phyloP scores from a whole-genome alignment of 1,140 invertebrate species.

The Planococcus citri region DNA sequence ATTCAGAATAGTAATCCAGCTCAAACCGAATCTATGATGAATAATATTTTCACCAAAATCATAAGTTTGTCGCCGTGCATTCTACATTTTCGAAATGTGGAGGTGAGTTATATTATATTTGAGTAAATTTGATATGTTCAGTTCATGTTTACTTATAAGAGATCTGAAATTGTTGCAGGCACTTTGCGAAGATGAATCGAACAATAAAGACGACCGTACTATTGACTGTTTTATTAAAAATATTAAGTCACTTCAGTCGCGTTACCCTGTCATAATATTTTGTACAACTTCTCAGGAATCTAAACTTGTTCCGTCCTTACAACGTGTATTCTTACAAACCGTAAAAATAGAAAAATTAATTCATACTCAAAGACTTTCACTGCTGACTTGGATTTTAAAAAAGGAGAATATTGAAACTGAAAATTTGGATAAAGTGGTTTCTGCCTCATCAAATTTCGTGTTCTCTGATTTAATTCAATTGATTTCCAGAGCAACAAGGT shows the following conservation, averaged over 20 bases:
- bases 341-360: not conserved
- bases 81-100: slow-evolving; percentile 11
- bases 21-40: not conserved
- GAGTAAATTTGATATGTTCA: not conserved
- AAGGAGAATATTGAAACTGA: not conserved
- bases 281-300: not conserved
- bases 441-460: not conserved
- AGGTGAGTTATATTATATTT: not conserved
- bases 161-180: not conserved
- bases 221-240: not conserved
- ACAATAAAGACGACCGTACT: not conserved
- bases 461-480: slow-evolving; percentile 11
- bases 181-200: slow-evolving; percentile 4
- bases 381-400: not conserved
- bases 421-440: not conserved
- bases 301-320: not conserved
- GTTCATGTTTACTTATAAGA: too few relatives aligned
- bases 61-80: not conserved
- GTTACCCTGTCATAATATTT: not conserved
- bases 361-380: not conserved
- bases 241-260: not conserved
- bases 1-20: slow-evolving; percentile 8
- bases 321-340: not conserved
- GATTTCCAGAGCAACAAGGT: not conserved
- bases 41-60: not conserved